phyloP scores from a whole-genome alignment of 2,888 invertebrate genomes.

The Nymphalis c-album region DNA sequence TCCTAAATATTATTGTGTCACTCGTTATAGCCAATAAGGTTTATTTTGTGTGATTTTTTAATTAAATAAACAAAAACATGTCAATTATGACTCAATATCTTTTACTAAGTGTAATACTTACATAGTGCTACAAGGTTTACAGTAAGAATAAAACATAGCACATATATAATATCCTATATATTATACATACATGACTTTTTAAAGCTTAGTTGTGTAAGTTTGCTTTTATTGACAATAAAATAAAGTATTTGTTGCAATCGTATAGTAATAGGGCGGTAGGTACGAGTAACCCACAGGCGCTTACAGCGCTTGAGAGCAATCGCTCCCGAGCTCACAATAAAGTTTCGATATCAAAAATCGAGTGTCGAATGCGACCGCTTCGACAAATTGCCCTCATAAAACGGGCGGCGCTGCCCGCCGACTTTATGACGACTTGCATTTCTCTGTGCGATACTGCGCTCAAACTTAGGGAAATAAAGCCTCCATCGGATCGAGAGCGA shows the following conservation, averaged over 20 bases:
- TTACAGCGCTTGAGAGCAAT: conserved; percentile 15
- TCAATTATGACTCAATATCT: no score
- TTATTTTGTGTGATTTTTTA: no score
- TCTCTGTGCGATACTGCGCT: conserved; percentile 1
- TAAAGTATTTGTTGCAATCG: conserved; percentile 4
- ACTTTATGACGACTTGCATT: conserved; percentile 39
- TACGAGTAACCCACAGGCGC: neutral
- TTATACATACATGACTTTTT: no score
- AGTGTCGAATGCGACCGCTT: conserved; percentile 48
- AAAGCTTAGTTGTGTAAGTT: neutral
- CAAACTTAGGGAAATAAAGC: conserved; percentile 14
- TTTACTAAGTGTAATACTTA: no score
- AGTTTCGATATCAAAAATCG: conserved; percentile 52
- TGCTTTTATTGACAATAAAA: conserved; percentile 6
- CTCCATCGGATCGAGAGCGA: neutral
- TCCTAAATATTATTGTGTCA: no score
- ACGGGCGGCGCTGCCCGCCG: conserved; percentile 35
- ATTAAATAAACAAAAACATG: no score
- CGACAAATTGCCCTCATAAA: conserved; percentile 53
- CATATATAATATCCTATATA: no score
- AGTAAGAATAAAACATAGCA: no score
- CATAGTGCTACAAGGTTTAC: no score
- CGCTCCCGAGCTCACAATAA: conserved; percentile 42
- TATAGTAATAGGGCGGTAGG: neutral
- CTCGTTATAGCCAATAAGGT: no score